Evolutionary conservation across 2,113 vertebrate species (phyloP).

Genomic region (Xiphias gladius): DNA sequence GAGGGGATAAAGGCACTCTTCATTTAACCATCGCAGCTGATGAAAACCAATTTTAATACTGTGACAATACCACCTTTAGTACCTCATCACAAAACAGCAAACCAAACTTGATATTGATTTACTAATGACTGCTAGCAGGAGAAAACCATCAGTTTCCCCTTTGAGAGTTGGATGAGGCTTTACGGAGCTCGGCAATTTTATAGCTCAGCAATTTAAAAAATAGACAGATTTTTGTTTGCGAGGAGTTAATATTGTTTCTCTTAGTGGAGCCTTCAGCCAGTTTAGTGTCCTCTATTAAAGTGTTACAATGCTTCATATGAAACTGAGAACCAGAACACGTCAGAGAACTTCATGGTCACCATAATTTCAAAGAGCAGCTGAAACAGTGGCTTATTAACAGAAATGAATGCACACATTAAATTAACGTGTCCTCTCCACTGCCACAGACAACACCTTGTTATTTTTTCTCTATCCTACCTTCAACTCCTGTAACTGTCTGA

Average conservation of each 20-base stretch:
- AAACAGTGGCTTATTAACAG: background rate
- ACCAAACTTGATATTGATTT: constrained; percentile 11
- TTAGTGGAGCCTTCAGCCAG: background rate
- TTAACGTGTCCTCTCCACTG: background rate
- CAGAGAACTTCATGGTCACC: background rate
- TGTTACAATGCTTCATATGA: background rate
- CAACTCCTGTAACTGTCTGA: background rate
- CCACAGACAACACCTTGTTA: background rate
- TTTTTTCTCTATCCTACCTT: background rate
- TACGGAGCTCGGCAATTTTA: background rate
- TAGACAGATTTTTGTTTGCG: background rate
- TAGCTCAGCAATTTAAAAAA: background rate
- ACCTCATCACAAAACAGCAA: background rate
- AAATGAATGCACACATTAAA: background rate
- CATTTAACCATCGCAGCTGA: background rate
- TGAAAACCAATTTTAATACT: background rate
- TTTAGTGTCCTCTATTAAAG: constrained; percentile 1
- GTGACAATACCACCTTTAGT: background rate
- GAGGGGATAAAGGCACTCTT: background rate
- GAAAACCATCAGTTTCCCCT: background rate
- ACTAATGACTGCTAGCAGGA: background rate
- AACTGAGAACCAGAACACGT: constrained; percentile 12
- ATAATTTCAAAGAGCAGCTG: background rate
- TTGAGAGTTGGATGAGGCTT: constrained; percentile 4
- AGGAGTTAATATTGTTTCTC: background rate